Evolutionary conservation across 1,140 invertebrate genomes (phyloP).

Genomic region (Archegozetes longisetosus): DNA sequence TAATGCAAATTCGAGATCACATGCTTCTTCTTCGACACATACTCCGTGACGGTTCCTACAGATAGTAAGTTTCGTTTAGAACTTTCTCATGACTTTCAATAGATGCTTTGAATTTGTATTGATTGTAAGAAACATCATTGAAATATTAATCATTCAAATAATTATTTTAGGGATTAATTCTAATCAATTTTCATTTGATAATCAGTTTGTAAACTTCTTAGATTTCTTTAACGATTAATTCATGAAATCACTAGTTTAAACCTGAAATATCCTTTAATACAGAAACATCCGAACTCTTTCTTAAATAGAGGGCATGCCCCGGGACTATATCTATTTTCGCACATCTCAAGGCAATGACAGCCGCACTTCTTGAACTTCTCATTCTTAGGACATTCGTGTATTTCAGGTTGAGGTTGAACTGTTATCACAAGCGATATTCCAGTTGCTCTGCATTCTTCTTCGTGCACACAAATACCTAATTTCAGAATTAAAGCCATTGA

Average conservation of each 20-base stretch:
- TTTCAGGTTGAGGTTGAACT: no score
- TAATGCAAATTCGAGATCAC: neutral
- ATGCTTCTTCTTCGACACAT: neutral
- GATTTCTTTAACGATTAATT: no score
- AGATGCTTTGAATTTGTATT: neutral
- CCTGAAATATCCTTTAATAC: neutral
- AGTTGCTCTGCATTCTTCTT: no score
- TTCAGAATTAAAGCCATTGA: no score
- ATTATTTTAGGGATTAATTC: neutral
- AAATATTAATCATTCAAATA: neutral
- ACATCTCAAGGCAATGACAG: neutral
- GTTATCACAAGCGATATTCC: no score
- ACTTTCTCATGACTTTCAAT: neutral
- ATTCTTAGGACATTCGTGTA: no score
- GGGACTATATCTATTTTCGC: neutral
- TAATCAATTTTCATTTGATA: neutral
- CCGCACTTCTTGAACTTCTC: neutral
- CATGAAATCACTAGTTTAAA: no score
- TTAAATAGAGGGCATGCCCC: neutral
- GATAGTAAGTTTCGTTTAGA: neutral
- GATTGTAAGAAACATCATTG: neutral
- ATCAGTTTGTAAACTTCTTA: no score
- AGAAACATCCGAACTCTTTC: neutral
- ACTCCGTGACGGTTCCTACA: neutral
- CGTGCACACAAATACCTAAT: no score